Evolutionary conservation across 1,140 invertebrate species (phyloP).

Genomic region (Drosophila nigromelanica): DNA sequence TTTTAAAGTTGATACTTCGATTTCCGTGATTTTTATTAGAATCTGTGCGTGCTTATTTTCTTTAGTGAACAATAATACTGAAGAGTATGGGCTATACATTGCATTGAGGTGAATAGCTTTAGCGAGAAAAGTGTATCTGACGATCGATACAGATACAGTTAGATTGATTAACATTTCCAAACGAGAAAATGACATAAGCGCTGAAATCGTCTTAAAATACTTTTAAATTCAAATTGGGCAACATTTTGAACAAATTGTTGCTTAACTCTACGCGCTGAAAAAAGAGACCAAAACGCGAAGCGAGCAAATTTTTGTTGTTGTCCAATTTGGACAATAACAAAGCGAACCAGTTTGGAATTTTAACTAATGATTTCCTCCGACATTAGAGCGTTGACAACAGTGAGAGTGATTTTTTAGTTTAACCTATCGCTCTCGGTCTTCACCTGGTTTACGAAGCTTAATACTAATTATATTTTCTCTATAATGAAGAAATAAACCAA

Average conservation of each 20-base stretch:
- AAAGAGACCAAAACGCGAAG: constrained; percentile 13
- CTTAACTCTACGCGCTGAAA: constrained; percentile 11
- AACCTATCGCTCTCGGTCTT: constrained; percentile 27
- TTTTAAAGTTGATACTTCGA: not conserved
- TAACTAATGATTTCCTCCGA: constrained; percentile 39
- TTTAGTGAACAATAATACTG: not conserved
- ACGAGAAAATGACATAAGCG: constrained; percentile 22
- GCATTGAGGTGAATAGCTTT: not conserved
- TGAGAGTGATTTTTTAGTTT: constrained; percentile 13
- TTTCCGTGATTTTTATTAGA: too few species aligned
- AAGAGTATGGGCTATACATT: not conserved
- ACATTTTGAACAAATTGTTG: constrained; percentile 26
- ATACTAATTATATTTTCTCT: constrained; percentile 18
- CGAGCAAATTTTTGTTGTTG: constrained; percentile 35
- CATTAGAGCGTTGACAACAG: constrained; percentile 9
- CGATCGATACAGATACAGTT: too few species aligned
- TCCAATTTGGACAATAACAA: constrained; percentile 15
- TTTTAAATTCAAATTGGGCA: constrained; percentile 20
- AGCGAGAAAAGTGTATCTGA: constrained; percentile 8
- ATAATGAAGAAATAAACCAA: constrained; percentile 15
- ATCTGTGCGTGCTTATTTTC: too few species aligned
- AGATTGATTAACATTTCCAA: constrained; percentile 16
- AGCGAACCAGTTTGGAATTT: constrained; percentile 52
- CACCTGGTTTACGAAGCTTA: not conserved
- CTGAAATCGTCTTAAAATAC: not conserved